Conservation (phyloP, 2,888 invertebrate species). For the Acrocera orbiculus region DNA sequence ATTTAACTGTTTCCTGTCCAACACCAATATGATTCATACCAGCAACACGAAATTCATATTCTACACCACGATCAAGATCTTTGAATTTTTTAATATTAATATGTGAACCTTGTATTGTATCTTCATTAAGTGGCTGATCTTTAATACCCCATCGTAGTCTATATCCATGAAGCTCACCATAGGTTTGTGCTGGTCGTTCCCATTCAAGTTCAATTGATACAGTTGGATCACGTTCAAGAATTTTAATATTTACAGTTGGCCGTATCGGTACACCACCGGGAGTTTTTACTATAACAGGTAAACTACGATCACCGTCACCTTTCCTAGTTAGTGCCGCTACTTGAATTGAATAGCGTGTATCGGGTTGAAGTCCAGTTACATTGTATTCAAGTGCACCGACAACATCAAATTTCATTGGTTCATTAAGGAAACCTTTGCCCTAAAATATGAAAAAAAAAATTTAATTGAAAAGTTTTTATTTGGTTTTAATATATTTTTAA, state of each 20-base stretch:
- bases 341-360: constrained; percentile 84
- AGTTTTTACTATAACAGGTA: constrained; percentile 70
- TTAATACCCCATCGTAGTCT: constrained; percentile 72
- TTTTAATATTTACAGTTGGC: constrained; percentile 63
- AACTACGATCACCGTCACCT: constrained; percentile 89
- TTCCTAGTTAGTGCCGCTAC: constrained; percentile 91
- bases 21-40: constrained; percentile 89
- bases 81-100: constrained; percentile 52
- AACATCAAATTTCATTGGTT: constrained; percentile 74
- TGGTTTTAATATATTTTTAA: not conserved
- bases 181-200: constrained; percentile 75
- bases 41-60: constrained; percentile 92
- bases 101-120: constrained; percentile 49
- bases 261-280: constrained; percentile 84
- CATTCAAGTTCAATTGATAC: constrained; percentile 84
- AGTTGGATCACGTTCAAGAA: constrained; percentile 71
- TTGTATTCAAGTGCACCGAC: constrained; percentile 68
- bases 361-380: constrained; percentile 81
- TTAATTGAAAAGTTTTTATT: not conserved
- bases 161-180: constrained; percentile 77
- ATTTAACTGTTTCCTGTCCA: constrained; percentile 85
- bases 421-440: constrained; percentile 55
- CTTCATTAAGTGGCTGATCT: constrained; percentile 58
- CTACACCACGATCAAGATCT: constrained; percentile 77
- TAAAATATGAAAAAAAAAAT: constrained; percentile 11